Evolutionary conservation across 2,797 vertebrate species (phyloP).

Genomic region (Hypotaenidia philippensis): DNA sequence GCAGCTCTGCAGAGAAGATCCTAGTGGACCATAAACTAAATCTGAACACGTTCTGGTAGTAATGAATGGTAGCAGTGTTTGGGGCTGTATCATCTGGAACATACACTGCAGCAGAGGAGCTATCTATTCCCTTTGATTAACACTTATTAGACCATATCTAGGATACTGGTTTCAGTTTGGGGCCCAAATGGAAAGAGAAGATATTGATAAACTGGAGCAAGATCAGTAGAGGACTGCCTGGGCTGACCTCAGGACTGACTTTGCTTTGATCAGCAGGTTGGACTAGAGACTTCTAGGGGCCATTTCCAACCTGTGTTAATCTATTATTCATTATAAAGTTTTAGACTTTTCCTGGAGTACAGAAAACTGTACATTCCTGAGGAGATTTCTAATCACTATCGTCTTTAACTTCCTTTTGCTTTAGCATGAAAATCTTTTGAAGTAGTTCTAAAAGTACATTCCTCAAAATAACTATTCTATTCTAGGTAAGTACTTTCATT

Average conservation of each 20-base stretch:
- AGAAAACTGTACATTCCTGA: too few relatives aligned
- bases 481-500: neutral
- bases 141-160: neutral
- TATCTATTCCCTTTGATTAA: neutral
- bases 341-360: neutral
- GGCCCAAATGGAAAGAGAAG: neutral
- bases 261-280: neutral
- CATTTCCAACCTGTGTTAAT: neutral
- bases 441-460: neutral
- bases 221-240: neutral
- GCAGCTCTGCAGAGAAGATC: neutral
- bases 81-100: neutral
- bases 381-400: neutral
- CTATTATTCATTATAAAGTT: neutral
- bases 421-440: neutral
- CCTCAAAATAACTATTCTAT: neutral
- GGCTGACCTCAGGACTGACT: neutral
- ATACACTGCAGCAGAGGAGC: fast-evolving
- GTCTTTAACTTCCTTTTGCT: neutral
- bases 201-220: neutral
- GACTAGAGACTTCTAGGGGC: neutral
- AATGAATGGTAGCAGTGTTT: neutral
- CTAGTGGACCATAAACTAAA: neutral
- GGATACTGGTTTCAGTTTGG: neutral
- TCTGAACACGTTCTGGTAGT: fast-evolving